phyloP scores from a whole-genome alignment of 2,113 vertebrate species.

The Corythornis vintsioides region DNA sequence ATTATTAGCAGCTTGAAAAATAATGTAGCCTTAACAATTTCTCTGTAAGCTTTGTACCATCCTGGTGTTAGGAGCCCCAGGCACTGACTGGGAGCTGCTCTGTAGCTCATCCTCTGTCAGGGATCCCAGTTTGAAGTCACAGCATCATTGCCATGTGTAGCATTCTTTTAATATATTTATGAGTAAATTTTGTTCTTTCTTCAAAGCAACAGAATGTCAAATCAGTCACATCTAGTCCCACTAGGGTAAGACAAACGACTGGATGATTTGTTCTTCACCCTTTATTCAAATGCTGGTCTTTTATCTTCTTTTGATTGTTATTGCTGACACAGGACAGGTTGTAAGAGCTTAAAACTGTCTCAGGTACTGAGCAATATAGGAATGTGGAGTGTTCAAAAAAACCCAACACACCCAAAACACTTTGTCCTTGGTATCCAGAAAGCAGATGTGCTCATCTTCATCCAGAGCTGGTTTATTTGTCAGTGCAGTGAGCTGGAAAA shows the following conservation, averaged over 20 bases:
- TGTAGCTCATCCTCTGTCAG: background rate
- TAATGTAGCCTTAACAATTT: background rate
- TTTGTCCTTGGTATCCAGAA: background rate
- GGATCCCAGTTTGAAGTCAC: background rate
- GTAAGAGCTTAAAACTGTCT: background rate
- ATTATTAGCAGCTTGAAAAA: constrained; percentile 18
- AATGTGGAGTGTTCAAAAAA: background rate
- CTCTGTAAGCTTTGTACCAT: background rate
- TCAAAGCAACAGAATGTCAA: background rate
- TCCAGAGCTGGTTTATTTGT: background rate
- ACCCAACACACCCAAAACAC: background rate
- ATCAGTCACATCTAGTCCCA: background rate
- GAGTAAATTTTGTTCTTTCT: background rate
- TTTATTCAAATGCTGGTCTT: background rate
- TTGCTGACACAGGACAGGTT: background rate
- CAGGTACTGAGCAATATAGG: background rate
- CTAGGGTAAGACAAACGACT: background rate
- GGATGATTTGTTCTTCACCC: background rate
- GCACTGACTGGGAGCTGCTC: background rate
- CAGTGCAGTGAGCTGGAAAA: background rate
- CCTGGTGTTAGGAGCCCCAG: background rate
- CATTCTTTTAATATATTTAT: background rate
- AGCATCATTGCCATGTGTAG: background rate
- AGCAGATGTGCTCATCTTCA: background rate
- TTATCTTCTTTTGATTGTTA: background rate